phyloP scores from a whole-genome alignment of 2,797 vertebrate genomes.

The Labeo calbasu region DNA sequence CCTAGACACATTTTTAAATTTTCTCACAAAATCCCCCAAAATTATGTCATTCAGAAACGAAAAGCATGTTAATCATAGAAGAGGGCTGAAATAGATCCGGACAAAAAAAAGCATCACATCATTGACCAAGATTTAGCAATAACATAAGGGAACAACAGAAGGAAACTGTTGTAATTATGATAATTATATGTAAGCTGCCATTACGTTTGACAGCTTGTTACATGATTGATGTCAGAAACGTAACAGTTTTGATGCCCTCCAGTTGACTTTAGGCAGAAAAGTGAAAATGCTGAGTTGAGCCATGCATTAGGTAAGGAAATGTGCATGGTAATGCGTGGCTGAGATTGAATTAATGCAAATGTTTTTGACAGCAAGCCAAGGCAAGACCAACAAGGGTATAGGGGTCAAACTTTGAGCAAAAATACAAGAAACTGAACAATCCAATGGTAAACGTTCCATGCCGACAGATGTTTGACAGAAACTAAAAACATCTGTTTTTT shows the following conservation, averaged over 20 bases:
- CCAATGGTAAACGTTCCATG: slow-evolving; percentile 18
- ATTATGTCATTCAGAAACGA: neutral
- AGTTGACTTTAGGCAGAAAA: slow-evolving; percentile 44
- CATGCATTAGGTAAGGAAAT: slow-evolving; percentile 28
- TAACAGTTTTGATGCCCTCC: slow-evolving; percentile 26
- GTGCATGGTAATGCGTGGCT: slow-evolving; percentile 44
- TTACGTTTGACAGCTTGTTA: slow-evolving; percentile 8
- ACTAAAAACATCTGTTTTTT: slow-evolving; percentile 21
- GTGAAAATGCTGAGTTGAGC: slow-evolving; percentile 54
- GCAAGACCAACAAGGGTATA: slow-evolving; percentile 42
- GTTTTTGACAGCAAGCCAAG: slow-evolving; percentile 48
- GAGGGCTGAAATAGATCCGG: neutral
- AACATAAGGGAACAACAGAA: neutral
- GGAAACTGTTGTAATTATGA: slow-evolving; percentile 30
- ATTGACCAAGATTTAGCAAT: neutral
- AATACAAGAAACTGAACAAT: slow-evolving; percentile 33
- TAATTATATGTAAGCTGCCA: slow-evolving; percentile 28
- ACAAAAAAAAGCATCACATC: neutral
- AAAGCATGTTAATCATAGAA: neutral
- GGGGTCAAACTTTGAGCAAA: slow-evolving; percentile 39
- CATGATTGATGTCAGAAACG: slow-evolving; percentile 21
- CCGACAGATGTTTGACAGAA: slow-evolving; percentile 2
- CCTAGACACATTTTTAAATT: neutral
- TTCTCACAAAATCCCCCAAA: neutral
- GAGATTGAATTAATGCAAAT: slow-evolving; percentile 42